Evolutionary conservation across 2,888 invertebrate species (phyloP), one percentile per base, ranked within the genome.

Genomic region (Parochlus steinenii): DNA sequence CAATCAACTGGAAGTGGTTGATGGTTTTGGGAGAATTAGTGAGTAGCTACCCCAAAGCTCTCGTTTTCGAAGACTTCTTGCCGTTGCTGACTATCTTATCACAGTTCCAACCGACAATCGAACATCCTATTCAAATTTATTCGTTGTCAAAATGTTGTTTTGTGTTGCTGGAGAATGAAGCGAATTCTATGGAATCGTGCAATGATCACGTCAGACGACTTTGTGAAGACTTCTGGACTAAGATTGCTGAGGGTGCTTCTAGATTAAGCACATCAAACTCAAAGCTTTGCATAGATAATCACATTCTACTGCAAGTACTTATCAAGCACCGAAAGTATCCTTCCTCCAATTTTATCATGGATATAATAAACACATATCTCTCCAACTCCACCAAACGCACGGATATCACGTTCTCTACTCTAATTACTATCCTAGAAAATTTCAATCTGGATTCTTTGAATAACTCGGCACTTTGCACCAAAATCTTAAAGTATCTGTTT

Each of bases 1-100:
- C 20, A 8, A 28, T 22, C 6, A 34, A 28, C 6, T 34, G 34
- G 34, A 34, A 27, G n/a, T 34, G 34, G 34, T 15, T 34, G 2
- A 19, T 17, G n/a, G 20, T 34, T 2, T 14, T 34, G 8, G n/a
- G 12, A n/a, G 34, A 34, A 17, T 17, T 34, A 7, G 22, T 34
- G 3, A n/a, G 7, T 17, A 34, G 28, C 17, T 34, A 28, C 17
- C 15, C 27, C 15, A 10, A 26, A n/a, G 20, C 28, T 10, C n/a
- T 34, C 3, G 11, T 10, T 8, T 20, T 16, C 11, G 34, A 28
- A 4, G 28, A 34, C 11, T 24, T 28, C 16, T 16, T 12, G 6
- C 26, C 14, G 8, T 8, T 34, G 8, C 10, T 34, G 1, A 19
- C n/a, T n/a, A 3, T 34, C 6, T 11, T 34, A 5, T 28, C 34